Base-by-base conservation (phyloP, 1,140 invertebrate genomes). In the Steinernema khuongi region DNA sequence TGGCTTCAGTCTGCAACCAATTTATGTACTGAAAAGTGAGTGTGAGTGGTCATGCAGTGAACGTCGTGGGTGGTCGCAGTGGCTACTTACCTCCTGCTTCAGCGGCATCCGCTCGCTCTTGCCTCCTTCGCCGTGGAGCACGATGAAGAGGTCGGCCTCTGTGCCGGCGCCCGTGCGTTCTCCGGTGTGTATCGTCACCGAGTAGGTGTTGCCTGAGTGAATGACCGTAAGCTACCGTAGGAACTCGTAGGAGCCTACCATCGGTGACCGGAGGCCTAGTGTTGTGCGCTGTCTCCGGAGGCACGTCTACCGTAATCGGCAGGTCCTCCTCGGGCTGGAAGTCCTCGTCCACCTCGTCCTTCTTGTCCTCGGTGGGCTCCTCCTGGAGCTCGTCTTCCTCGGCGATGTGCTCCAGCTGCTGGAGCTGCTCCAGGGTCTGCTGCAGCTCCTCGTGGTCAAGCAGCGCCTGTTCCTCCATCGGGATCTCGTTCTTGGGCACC, bases 131-230 rank as follows among this genome's bases (percentile, higher is more conserved):
- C 78, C 78, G 26, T 75, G 44, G 7, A 79, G 30, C 2, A 75
- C 36, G 29, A 79, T 66, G 68, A 41, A 79, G 1, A 79, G 28
- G 18, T 78, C 74, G 0, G 69, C 70, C 17, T 76, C 72, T 7
- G 74, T 77, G 18, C 78, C 78, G 1, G 68, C 50, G 1, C 70
- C 78, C 75, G 29, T 79, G 33, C 78, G 26, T 22, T 79, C 71
- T 11, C 78, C 78, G 0, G 70, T 44, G 19, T 69, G 11, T 1
- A 79, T 60, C 18, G 76, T 31, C 32, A 79, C 66, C 31, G 68
- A 71, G 60, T 79, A 79, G 7, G 31, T 30, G 17, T 30, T 30
- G 1, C 30, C 76, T 76, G 26, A 74, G 67, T 19, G 1, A 50
- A 14, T 32, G 19, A 68, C 0, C 71, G 1, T 0, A 1, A 77